These are phyloP conservation scores for Pseudorhiza aurosa DNA, from an alignment of 30 jellyfish, hydroid and myxozoan species.

Conservation along the genomic window DNA sequence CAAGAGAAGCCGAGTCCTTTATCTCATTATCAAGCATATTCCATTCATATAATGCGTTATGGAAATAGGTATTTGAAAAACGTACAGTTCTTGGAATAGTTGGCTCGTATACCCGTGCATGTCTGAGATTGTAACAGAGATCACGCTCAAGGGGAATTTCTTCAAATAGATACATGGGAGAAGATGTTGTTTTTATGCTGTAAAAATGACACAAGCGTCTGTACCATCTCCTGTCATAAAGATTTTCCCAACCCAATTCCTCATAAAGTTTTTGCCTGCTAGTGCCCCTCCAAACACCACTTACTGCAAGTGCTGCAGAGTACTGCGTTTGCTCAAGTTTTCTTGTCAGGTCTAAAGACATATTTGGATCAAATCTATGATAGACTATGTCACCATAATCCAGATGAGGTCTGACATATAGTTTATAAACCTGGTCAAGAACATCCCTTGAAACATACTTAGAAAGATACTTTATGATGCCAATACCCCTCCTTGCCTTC, in stretches of 20 bases:
- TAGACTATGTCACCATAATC: slow-evolving; percentile 49
- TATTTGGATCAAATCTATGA: slow-evolving; percentile 46
- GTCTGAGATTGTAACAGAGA: slow-evolving; percentile 13
- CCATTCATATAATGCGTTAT: slow-evolving; percentile 36
- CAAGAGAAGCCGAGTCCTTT: slow-evolving; percentile 1
- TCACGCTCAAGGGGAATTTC: slow-evolving; percentile 41
- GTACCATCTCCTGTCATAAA: slow-evolving; percentile 52
- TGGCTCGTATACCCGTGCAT: slow-evolving; percentile 26
- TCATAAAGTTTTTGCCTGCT: slow-evolving; percentile 36
- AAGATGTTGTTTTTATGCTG: not conserved
- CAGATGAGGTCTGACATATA: slow-evolving; percentile 23
- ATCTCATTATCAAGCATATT: slow-evolving; percentile 28
- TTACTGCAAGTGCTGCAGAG: slow-evolving; percentile 44
- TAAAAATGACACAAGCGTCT: slow-evolving; percentile 48
- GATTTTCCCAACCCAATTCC: slow-evolving; percentile 61
- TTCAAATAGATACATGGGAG: slow-evolving; percentile 34
- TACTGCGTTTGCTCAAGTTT: slow-evolving; percentile 46
- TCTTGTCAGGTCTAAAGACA: slow-evolving; percentile 15
- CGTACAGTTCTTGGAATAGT: slow-evolving; percentile 35
- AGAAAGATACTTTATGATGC: slow-evolving; percentile 29
- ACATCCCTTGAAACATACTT: slow-evolving; percentile 39
- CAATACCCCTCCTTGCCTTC: slow-evolving; percentile 58
- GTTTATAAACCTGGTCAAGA: slow-evolving; percentile 26
- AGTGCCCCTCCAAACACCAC: slow-evolving; percentile 52
- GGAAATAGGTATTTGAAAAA: slow-evolving; percentile 28